Conservation (phyloP, 2,113 vertebrate species). For the Tiliqua scincoides region DNA sequence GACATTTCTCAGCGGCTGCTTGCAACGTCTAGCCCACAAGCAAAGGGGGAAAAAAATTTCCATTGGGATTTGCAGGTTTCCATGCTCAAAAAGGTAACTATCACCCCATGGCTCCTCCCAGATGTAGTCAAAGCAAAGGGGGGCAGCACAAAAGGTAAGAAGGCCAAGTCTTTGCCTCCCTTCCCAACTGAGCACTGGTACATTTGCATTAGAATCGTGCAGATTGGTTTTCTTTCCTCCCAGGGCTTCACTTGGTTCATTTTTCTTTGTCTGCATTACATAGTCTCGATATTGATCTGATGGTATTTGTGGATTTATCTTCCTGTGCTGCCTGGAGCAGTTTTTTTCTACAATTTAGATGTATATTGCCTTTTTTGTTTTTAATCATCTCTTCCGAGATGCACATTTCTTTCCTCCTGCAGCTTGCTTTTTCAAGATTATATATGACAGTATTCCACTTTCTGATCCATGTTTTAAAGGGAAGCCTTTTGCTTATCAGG, state of each 20-base stretch:
- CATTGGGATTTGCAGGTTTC: too few species aligned
- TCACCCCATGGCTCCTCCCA: too few species aligned
- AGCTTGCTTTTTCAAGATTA: conserved; percentile 16
- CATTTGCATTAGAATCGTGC: neutral
- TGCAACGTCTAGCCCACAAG: too few species aligned
- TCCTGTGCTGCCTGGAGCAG: conserved; percentile 4
- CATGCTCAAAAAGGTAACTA: too few species aligned
- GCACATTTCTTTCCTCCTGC: conserved; percentile 25
- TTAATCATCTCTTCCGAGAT: conserved; percentile 29
- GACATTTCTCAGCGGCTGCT: too few species aligned
- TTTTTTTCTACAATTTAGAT: conserved; percentile 46
- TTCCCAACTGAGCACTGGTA: neutral
- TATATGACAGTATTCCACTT: neutral
- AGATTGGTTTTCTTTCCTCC: neutral
- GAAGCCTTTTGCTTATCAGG: conserved; percentile 18
- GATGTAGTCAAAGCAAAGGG: too few species aligned
- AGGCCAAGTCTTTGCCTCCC: too few species aligned
- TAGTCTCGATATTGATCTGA: conserved; percentile 18
- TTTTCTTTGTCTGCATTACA: neutral
- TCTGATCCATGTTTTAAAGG: conserved; percentile 29
- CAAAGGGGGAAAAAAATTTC: too few species aligned
- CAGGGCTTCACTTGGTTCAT: neutral
- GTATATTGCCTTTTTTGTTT: conserved; percentile 40
- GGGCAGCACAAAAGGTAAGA: too few species aligned
- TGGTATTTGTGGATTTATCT: conserved; percentile 29